Evolutionary conservation across 1,140 invertebrate genomes (phyloP).

Genomic region (Drosophila quadrilineata): DNA sequence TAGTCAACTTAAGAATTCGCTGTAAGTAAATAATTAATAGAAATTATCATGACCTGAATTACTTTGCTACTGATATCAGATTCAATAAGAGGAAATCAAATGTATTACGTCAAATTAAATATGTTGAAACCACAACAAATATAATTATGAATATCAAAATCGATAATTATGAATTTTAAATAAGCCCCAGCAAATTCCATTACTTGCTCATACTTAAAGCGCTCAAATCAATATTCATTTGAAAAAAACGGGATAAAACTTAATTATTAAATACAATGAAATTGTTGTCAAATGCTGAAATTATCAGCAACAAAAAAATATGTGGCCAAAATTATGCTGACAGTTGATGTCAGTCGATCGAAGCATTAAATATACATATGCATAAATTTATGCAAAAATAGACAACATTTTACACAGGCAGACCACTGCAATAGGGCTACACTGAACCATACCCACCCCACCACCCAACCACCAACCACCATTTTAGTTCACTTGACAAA

Average conservation of each 20-base stretch:
- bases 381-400: slow-evolving; percentile 71
- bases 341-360: slow-evolving; percentile 73
- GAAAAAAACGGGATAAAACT: slow-evolving; percentile 35
- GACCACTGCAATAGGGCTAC: slow-evolving; percentile 3
- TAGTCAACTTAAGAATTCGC: slow-evolving; percentile 89
- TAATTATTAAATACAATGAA: slow-evolving; percentile 30
- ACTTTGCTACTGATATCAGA: background rate
- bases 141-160: too few relatives aligned
- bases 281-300: slow-evolving; percentile 33
- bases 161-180: too few relatives aligned
- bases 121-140: too few relatives aligned
- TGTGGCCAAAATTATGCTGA: slow-evolving; percentile 77
- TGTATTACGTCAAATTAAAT: too few relatives aligned
- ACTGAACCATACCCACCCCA: slow-evolving; percentile 5
- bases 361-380: slow-evolving; percentile 76
- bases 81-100: too few relatives aligned
- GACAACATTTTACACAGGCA: slow-evolving; percentile 35
- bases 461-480: slow-evolving; percentile 26
- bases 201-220: slow-evolving; percentile 1
- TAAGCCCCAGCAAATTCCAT: slow-evolving; percentile 11
- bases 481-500: slow-evolving; percentile 68
- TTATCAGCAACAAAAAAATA: slow-evolving; percentile 33
- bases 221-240: background rate
- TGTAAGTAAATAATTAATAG: slow-evolving; percentile 85
- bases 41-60: background rate